Evolutionary conservation across 2,113 vertebrate species (phyloP).

Genomic region (Sturnus vulgaris): DNA sequence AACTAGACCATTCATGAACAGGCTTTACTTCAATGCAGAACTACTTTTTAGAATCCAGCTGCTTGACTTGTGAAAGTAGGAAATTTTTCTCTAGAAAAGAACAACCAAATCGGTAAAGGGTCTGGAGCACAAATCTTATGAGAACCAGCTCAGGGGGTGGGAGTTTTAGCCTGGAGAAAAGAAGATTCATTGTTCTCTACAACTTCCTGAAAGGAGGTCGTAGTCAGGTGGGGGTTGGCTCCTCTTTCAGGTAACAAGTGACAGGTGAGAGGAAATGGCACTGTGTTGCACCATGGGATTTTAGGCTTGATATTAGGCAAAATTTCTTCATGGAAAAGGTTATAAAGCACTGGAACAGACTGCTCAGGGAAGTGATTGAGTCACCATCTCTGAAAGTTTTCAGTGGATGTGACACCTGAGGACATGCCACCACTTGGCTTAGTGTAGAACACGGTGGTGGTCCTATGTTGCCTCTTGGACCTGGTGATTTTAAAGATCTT

Average conservation of each 20-base stretch:
- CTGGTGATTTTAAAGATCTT: not conserved
- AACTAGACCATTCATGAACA: not conserved
- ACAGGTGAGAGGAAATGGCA: not conserved
- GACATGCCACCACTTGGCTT: not conserved
- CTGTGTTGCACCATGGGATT: not conserved
- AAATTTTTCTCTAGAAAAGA: not conserved
- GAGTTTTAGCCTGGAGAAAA: not conserved
- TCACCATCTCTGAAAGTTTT: not conserved
- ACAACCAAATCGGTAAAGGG: not conserved
- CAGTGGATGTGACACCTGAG: not conserved
- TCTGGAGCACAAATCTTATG: not conserved
- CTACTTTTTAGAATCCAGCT: not conserved
- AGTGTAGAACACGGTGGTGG: not conserved
- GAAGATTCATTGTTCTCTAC: not conserved
- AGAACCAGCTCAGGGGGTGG: not conserved
- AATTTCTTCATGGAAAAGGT: not conserved
- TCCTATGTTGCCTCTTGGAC: not conserved
- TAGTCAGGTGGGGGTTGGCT: not conserved
- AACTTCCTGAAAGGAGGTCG: not conserved
- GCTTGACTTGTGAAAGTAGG: not conserved
- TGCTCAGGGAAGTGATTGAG: not conserved
- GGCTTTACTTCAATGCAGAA: not conserved
- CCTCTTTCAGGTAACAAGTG: not conserved
- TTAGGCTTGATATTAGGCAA: not conserved
- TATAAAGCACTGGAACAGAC: not conserved